Conservation (phyloP, 2,888 invertebrate genomes). For the Sesamia inferens region DNA sequence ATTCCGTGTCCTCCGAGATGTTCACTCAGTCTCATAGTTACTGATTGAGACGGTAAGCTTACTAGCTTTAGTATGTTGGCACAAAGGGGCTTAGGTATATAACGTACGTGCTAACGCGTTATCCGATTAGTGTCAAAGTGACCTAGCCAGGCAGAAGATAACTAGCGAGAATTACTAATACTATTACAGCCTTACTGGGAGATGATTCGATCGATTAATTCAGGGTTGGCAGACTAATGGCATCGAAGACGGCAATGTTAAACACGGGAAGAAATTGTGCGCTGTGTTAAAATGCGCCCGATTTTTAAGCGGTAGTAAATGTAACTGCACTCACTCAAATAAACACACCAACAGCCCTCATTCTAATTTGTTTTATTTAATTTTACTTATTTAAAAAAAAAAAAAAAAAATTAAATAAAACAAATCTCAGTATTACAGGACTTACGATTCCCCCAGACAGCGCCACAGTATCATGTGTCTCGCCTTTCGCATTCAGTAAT, state of each 20-base stretch:
- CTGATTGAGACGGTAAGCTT: conserved; percentile 21
- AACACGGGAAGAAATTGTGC: not conserved
- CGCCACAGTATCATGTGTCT: not conserved
- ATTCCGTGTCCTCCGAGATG: too few species aligned
- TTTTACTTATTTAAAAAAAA: too few species aligned
- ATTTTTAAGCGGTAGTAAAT: not conserved
- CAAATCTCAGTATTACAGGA: too few species aligned
- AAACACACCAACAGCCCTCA: not conserved
- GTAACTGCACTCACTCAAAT: not conserved
- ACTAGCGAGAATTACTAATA: conserved; percentile 27
- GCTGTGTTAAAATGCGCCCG: not conserved
- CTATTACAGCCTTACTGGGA: conserved; percentile 13
- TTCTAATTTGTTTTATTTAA: not conserved
- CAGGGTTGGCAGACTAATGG: not conserved
- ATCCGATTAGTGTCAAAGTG: conserved; percentile 52
- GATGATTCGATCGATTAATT: conserved; percentile 24
- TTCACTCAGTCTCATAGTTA: not conserved
- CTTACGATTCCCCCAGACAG: not conserved
- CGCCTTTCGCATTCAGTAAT: not conserved
- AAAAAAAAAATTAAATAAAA: not conserved
- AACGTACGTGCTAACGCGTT: conserved; percentile 32
- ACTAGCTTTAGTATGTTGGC: not conserved
- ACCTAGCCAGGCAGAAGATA: conserved; percentile 7
- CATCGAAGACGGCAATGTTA: not conserved
- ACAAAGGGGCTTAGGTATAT: not conserved